Base-by-base conservation (phyloP, 92 coral and sea anemone genomes). In the Diadumene lineata region DNA sequence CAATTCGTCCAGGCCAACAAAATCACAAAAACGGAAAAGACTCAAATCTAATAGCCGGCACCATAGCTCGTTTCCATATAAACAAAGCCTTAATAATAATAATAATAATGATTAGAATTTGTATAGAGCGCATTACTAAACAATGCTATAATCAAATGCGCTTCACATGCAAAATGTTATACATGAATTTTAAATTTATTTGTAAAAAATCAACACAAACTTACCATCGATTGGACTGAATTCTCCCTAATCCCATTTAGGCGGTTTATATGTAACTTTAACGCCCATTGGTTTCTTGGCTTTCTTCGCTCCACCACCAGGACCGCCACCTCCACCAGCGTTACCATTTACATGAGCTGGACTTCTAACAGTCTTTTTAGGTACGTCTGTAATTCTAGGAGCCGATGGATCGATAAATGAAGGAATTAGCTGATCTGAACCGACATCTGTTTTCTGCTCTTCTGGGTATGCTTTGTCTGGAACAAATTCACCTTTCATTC, bases 331-430 rank as follows among this genome's bases (percentile, higher is more conserved):
- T 38, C 72, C 43, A 34, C 74, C 62, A 29, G 61, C 74, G 25
- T 29, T 51, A 17, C 21, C n/a, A 0, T 29, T 28, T 16, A 46
- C 75, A 18, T 27, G 44, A 13, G 24, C 66, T 17, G 72, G 1
- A 60, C 67, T 30, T 26, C 81, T 76, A 13, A 85, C 68, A 16
- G 97, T 85, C 77, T 94, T 91, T 81, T 91, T 92, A 0, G 98
- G 98, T 1, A 94, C 98, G 62, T 94, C 98, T 0, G 98, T 91
- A 48, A 94, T 94, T 48, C 97, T 78, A 1, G 98, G 94, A 7
- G 93, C 84, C 23, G 90, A 91, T 28, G 98, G 98, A 69, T 94
- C 98, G 8, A 94, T 90, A 64, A 89, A 86, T 38, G 97, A 87
- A 51, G 97, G 84, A 29, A 91, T 84, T 70, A 85, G 83, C 43